These are phyloP conservation scores for Natrix natrix DNA, from an alignment of 2,797 vertebrate species.

Conservation along the genomic window DNA sequence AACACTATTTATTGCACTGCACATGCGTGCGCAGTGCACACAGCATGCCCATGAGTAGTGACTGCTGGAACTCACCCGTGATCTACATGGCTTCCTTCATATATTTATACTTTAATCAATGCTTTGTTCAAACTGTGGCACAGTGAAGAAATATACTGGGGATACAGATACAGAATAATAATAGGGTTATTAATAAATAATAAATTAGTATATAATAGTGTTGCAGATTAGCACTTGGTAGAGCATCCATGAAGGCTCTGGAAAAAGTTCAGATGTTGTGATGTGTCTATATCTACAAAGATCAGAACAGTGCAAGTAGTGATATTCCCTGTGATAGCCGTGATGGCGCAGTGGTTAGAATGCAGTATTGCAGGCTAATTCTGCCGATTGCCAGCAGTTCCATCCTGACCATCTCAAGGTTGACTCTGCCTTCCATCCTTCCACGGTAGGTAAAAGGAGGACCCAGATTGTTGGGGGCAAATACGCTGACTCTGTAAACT, in stretches of 20 bases:
- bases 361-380: not conserved
- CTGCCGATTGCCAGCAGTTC: not conserved
- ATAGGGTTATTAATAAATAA: too few relatives aligned
- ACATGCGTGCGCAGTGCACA: too few relatives aligned
- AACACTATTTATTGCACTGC: too few relatives aligned
- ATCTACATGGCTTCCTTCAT: not conserved
- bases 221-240: not conserved
- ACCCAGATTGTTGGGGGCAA: not conserved
- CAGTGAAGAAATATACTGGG: not conserved
- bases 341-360: not conserved
- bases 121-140: not conserved
- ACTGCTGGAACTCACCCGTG: too few relatives aligned
- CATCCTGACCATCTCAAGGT: not conserved
- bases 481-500: not conserved
- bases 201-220: too few relatives aligned
- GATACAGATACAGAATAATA: too few relatives aligned
- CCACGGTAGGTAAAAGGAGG: not conserved
- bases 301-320: not conserved
- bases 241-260: not conserved
- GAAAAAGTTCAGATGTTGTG: not conserved
- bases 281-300: not conserved
- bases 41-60: too few relatives aligned
- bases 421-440: not conserved
- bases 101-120: not conserved
- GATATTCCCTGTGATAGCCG: not conserved